Evolutionary conservation across 2,113 vertebrate species (phyloP), one percentile per base, ranked within the genome.

Genomic region (Sinocyclocheilus grahami): DNA sequence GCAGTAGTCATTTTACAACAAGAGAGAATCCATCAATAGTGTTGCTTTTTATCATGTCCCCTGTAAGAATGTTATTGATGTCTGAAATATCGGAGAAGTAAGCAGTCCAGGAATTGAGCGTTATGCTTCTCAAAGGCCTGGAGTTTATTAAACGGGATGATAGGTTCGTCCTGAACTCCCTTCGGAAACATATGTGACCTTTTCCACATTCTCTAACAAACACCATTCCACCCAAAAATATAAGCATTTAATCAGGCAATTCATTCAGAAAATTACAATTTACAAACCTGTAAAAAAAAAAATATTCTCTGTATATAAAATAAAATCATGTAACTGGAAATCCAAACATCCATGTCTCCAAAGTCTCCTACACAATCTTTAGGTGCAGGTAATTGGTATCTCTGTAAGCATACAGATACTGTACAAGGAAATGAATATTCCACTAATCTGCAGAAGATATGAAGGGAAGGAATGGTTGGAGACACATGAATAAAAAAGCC

Each of bases 401-500:
- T 76, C 72, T 48, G 42, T 39, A 22, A 72, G 71, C 71, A 74
- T 42, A 74, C 3, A 74, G 18, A 42, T 74, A 76, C 22, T 48
- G 74, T 48, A 14, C 27, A 48, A 51, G 71, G 11, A 42, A 42
- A 76, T 24, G 0, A 27, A 27, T 51, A 27, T 76, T 48, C n/a
- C 42, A 51, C 2, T 76, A 51, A 75, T 75, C 72, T 75, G 72
- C 72, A 48, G 39, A 55, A 12, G 58, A 78, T 83, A 22, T 67
- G 72, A 75, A 48, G 72, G 58, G 22, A 72, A 78, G 62, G 53
- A 71, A 46, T 71, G 42, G 69, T 75, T 65, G 27, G 37, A 83
- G 46, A 48, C 60, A 3, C 30, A 83, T 69, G 46, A 77, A 83
- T 67, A 87, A 82, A 67, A 48, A 22, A 86, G 62, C 16, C 5